phyloP scores from a whole-genome alignment of 2,888 invertebrate genomes.

The Plemyria rubiginata region DNA sequence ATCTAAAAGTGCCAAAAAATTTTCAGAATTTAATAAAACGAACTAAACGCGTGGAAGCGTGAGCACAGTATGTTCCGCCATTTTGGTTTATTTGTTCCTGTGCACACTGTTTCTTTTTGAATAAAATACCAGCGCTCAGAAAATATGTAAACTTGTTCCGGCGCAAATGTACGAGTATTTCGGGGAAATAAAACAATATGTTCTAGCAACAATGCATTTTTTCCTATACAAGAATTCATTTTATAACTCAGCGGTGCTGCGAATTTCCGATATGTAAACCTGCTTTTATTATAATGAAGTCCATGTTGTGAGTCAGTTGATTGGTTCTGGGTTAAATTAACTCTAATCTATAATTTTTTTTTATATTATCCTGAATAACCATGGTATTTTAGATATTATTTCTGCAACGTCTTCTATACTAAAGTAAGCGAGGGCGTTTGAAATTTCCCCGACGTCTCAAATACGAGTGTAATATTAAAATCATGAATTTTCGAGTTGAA shows the following conservation, averaged over 20 bases:
- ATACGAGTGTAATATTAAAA: constrained; percentile 5
- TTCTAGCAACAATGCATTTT: constrained; percentile 11
- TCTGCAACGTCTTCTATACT: too few species aligned
- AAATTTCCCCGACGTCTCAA: neutral
- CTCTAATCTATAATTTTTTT: too few species aligned
- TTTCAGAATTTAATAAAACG: constrained; percentile 35
- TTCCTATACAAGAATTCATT: constrained; percentile 1
- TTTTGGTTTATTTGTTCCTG: constrained; percentile 36
- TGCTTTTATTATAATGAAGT: neutral
- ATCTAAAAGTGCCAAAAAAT: constrained; percentile 8
- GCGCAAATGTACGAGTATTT: constrained; percentile 24
- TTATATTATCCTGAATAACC: too few species aligned
- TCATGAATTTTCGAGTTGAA: constrained; percentile 24
- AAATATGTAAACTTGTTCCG: constrained; percentile 34
- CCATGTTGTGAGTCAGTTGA: neutral
- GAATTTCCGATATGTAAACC: neutral
- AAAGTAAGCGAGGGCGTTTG: neutral
- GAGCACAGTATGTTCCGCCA: constrained; percentile 34
- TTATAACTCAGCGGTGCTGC: neutral
- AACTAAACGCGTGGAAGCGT: constrained; percentile 38
- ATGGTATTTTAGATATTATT: too few species aligned
- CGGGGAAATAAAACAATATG: constrained; percentile 22
- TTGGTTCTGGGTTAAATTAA: neutral
- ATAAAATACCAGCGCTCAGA: constrained; percentile 32
- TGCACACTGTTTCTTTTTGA: constrained; percentile 33